Evolutionary conservation across 2,888 invertebrate species (phyloP).

Genomic region (Celastrina argiolus): DNA sequence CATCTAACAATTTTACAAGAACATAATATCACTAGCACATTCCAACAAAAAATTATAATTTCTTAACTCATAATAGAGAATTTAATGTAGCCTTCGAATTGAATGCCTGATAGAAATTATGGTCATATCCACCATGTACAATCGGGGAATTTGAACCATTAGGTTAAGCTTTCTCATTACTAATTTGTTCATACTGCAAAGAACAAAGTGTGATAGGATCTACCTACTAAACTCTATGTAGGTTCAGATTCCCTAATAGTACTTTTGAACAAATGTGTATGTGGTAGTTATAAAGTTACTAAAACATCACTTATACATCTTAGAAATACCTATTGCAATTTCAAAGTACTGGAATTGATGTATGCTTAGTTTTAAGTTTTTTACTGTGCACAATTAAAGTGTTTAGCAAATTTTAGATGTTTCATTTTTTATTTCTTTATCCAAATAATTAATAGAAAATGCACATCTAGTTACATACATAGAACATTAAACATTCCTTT

Average conservation of each 20-base stretch:
- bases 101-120: conserved; percentile 12
- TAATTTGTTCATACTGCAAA: no score
- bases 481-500: no score
- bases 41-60: neutral
- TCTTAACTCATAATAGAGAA: neutral
- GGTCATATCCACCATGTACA: conserved; percentile 2
- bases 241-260: neutral
- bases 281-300: conserved; percentile 9
- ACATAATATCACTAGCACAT: neutral
- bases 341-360: conserved; percentile 53
- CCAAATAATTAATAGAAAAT: neutral
- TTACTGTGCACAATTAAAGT: conserved; percentile 57
- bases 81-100: conserved; percentile 16
- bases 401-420: conserved; percentile 38
- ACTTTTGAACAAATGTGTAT: conserved; percentile 3
- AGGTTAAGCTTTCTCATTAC: no score
- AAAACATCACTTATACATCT: conserved; percentile 6
- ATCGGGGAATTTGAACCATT: neutral
- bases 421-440: conserved; percentile 32
- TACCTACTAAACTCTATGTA: neutral
- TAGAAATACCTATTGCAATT: conserved; percentile 29
- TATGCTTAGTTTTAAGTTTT: conserved; percentile 33
- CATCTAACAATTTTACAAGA: neutral
- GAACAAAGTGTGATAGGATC: neutral
- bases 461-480: neutral